These are phyloP conservation scores for Megaustenia siamemsis DNA, from an alignment of 2,888 invertebrate genomes.

Conservation along the genomic window DNA sequence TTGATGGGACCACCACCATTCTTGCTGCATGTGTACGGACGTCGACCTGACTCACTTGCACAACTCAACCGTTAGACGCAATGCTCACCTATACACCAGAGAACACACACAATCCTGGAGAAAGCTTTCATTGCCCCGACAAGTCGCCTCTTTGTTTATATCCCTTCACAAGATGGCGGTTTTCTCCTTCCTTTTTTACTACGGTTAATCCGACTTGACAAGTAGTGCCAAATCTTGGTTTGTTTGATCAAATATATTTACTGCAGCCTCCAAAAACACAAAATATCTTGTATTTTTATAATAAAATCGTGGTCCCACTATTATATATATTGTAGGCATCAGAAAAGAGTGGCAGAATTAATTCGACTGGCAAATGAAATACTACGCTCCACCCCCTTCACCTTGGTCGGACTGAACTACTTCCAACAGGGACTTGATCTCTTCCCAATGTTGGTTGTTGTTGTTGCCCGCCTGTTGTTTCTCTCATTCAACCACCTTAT, in stretches of 20 bases:
- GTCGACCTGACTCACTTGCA: too few species aligned
- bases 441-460: not conserved
- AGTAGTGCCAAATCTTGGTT: not conserved
- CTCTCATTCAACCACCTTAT: too few species aligned
- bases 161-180: conserved; percentile 46
- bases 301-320: too few species aligned
- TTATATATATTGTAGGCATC: too few species aligned
- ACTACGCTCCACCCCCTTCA: conserved; percentile 34
- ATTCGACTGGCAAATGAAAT: too few species aligned
- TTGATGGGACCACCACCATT: too few species aligned
- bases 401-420: not conserved
- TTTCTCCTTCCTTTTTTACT: conserved; percentile 37
- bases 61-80: too few species aligned
- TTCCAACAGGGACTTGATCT: not conserved
- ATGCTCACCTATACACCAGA: conserved; percentile 20
- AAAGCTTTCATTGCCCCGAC: not conserved
- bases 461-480: too few species aligned
- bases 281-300: not conserved
- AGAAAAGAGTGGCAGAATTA: too few species aligned
- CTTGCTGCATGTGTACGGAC: too few species aligned
- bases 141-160: conserved; percentile 39
- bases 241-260: not conserved
- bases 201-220: conserved; percentile 13
- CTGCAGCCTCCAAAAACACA: not conserved
- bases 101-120: not conserved